Base-by-base conservation (phyloP, 2,797 vertebrate species). In the Sylvilagus floridanus region DNA sequence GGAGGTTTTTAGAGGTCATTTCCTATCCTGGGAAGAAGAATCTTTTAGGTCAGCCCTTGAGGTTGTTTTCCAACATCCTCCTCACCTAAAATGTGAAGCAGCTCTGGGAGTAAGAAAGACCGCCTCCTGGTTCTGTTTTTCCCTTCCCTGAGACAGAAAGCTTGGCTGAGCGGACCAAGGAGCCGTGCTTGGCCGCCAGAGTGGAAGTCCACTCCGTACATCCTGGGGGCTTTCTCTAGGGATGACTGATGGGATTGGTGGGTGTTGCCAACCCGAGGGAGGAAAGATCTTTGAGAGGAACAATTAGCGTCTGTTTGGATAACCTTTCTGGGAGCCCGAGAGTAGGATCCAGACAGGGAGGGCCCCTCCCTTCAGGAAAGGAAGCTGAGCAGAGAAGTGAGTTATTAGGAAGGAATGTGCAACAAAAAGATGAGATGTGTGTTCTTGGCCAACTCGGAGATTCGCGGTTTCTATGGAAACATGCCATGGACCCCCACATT, bases 281-380 rank as follows among this genome's bases (percentile, higher is more conserved):
- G 19, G 86, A 86, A 82, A 88, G 47, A 50, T 26, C 24, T 94
- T 76, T 28, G 69, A 73, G 77, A n/a, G 30, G 30, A 72, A 85
- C 73, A 92, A 32, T 47, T 37, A 63, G 72, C 57, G 24, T 87
- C 81, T 90, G 78, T 89, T 90, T 90, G 57, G 54, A 78, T 78
- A 68, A 83, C 24, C 60, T 87, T 94, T 69, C 21, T n/a, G 75
- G 30, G 16, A 83, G 32, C 24, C 71, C 32, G 30, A 77, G 6
- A 32, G 54, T 21, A 79, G 60, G 65, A 17, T 35, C 57, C 30
- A 72, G 42, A 87, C 14, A 26, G 54, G 72, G 69, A 68, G 60
- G 11, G 85, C 19, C 52, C 26, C 62, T 62, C 17, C 12, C 79
- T 65, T 65, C 57, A 35, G 73, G 60, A 94, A 42, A 73, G 52